Conservation (phyloP, 2,113 vertebrate species). For the Odontophorus gujanensis region DNA sequence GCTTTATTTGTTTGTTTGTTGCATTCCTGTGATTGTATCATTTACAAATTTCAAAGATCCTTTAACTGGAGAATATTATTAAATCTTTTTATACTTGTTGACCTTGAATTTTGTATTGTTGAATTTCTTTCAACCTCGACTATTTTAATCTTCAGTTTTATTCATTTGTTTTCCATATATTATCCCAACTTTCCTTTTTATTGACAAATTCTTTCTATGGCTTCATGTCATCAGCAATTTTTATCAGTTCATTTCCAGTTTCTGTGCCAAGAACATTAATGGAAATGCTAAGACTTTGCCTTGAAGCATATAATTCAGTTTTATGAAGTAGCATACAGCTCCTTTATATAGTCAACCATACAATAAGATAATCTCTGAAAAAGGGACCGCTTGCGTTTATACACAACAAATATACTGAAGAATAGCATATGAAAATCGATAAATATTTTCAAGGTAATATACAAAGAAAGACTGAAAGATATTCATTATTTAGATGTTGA, state of each 20-base stretch:
- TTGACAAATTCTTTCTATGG: neutral
- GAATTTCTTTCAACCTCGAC: neutral
- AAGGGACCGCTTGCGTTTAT: neutral
- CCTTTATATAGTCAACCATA: neutral
- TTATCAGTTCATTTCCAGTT: neutral
- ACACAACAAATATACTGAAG: neutral
- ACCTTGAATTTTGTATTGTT: neutral
- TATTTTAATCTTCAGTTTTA: neutral
- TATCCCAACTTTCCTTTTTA: neutral
- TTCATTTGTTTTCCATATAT: neutral
- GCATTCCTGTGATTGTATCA: neutral
- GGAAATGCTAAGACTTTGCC: neutral
- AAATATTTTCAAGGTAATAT: neutral
- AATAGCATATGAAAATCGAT: neutral
- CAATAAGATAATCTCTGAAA: neutral
- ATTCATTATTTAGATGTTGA: neutral
- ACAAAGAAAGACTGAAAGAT: neutral
- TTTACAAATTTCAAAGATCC: neutral
- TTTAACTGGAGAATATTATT: neutral
- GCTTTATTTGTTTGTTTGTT: neutral
- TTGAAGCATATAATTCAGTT: neutral
- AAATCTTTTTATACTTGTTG: neutral
- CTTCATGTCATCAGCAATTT: neutral
- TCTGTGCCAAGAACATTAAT: neutral
- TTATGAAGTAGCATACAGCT: neutral